Evolutionary conservation across 1,140 invertebrate species (phyloP).

Genomic region (Stegodyphus dumicola): DNA sequence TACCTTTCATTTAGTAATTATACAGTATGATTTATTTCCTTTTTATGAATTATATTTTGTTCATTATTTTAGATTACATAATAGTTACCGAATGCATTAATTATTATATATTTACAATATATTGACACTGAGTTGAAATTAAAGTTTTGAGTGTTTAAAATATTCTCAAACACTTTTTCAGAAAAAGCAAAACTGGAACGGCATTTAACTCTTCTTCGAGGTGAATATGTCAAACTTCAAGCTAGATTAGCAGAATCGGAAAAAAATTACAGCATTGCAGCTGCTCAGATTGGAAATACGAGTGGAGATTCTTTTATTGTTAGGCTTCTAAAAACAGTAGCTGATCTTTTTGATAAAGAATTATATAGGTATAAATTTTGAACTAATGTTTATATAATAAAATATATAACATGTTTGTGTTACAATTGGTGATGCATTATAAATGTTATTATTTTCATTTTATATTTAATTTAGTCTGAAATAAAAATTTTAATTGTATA

Average conservation of each 20-base stretch:
- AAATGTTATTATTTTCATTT: background rate
- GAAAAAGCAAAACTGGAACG: slow-evolving; percentile 85
- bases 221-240: slow-evolving; percentile 92
- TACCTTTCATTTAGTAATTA: no score
- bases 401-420: no score
- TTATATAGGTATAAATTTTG: slow-evolving; percentile 75
- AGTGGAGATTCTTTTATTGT: slow-evolving; percentile 82
- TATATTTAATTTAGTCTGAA: background rate
- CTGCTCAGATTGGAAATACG: slow-evolving; percentile 72
- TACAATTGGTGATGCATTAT: no score
- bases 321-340: slow-evolving; percentile 81
- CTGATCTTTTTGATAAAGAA: slow-evolving; percentile 81
- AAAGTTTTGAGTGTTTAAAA: background rate
- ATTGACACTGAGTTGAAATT: no score
- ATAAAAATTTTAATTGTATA: background rate
- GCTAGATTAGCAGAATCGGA: slow-evolving; percentile 84
- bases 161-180: slow-evolving; percentile 18
- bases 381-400: slow-evolving; percentile 11
- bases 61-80: no score
- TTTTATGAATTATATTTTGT: no score
- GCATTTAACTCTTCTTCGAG: slow-evolving; percentile 84
- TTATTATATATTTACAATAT: no score
- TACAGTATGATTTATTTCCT: no score
- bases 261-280: slow-evolving; percentile 82
- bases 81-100: no score